Conservation (phyloP, 1,140 invertebrate genomes). For the Heliconius nattereri region DNA sequence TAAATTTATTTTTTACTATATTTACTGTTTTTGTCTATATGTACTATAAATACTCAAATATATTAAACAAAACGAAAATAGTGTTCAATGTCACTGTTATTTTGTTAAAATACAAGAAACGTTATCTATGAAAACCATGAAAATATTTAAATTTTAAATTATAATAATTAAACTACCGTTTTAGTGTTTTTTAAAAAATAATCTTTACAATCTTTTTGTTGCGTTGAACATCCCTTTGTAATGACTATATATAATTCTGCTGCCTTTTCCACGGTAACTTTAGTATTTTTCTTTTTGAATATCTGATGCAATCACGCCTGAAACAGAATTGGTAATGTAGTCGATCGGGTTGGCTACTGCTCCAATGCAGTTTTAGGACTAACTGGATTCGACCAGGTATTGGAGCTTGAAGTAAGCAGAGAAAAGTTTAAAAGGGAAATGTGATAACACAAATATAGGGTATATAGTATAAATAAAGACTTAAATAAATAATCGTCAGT, state of each 20-base stretch:
- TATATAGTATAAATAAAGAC: no score
- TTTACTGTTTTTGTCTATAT: no score
- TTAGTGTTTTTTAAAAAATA: no score
- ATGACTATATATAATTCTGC: not conserved
- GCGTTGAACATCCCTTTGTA: not conserved
- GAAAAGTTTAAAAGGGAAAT: constrained; percentile 1
- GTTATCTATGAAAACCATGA: no score
- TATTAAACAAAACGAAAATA: no score
- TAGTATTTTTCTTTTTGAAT: constrained; percentile 36
- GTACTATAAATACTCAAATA: no score
- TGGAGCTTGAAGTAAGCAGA: constrained; percentile 13
- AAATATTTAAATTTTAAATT: no score
- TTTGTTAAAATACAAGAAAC: no score
- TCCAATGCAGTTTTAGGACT: constrained; percentile 35
- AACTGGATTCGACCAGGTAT: constrained; percentile 27
- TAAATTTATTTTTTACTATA: no score
- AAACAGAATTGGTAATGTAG: constrained; percentile 38
- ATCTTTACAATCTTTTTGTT: not conserved
- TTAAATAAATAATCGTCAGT: no score
- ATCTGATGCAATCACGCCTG: constrained; percentile 38
- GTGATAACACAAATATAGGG: not conserved
- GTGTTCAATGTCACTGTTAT: no score
- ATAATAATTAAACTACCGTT: no score
- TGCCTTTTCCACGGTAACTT: constrained; percentile 26
- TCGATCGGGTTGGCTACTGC: constrained; percentile 24